Evolutionary conservation across 2,888 invertebrate genomes (phyloP).

Genomic region (Arctia plantaginis): DNA sequence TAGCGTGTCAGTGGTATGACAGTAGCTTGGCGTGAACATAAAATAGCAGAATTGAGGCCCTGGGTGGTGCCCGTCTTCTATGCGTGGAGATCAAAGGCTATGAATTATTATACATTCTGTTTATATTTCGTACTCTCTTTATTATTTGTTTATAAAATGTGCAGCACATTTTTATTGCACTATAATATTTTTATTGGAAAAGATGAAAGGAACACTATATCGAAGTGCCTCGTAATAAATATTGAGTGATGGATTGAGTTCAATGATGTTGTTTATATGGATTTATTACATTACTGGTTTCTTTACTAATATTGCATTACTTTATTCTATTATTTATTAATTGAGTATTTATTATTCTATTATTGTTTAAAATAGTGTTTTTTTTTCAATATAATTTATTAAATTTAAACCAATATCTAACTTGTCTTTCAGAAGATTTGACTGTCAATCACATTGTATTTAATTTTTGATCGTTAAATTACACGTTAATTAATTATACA

Average conservation of each 20-base stretch:
- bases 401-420: too few species aligned
- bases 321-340: not conserved
- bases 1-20: too few species aligned
- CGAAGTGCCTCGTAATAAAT: slow-evolving; percentile 31
- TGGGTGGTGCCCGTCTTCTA: slow-evolving; percentile 55
- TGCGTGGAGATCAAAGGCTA: slow-evolving; percentile 45
- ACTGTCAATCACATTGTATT: too few species aligned
- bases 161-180: slow-evolving; percentile 16
- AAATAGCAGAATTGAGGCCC: too few species aligned
- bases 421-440: too few species aligned
- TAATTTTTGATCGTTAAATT: too few species aligned
- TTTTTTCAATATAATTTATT: too few species aligned
- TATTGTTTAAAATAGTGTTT: too few species aligned
- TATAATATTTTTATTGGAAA: slow-evolving; percentile 21
- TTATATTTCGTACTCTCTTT: slow-evolving; percentile 28
- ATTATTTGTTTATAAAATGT: slow-evolving; percentile 22
- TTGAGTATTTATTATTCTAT: too few species aligned
- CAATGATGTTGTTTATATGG: slow-evolving; percentile 21
- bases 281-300: slow-evolving; percentile 1
- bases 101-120: slow-evolving; percentile 42
- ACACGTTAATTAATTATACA: too few species aligned
- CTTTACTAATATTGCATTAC: not conserved
- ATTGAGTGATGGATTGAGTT: slow-evolving; percentile 35
- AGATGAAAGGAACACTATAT: slow-evolving; percentile 42
- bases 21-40: too few species aligned